Conservation (phyloP, 1,140 invertebrate species). For the Tetragnatha versicolor region DNA sequence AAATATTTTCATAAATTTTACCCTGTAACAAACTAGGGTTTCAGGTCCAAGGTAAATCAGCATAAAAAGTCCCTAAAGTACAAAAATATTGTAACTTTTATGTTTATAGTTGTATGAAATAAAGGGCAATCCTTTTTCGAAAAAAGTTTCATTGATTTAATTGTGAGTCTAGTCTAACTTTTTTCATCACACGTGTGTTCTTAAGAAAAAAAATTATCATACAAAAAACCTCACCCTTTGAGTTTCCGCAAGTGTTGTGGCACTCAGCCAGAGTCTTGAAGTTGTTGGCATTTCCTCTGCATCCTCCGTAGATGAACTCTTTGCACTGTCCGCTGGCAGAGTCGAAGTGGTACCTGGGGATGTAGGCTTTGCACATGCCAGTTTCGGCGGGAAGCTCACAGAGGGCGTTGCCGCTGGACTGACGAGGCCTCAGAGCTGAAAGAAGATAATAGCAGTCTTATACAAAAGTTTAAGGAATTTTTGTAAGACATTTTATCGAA, state of each 20-base stretch:
- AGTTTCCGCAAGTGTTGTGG: background rate
- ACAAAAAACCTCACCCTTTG: background rate
- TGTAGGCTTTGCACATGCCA: conserved; percentile 14
- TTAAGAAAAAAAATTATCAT: background rate
- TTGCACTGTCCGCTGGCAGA: conserved; percentile 27
- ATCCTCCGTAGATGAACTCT: conserved; percentile 53
- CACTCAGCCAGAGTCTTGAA: conserved; percentile 41
- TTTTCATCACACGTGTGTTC: background rate
- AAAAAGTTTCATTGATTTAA: no score
- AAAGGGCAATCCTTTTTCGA: no score
- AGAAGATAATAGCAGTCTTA: no score
- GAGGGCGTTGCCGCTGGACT: background rate
- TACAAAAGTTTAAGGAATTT: background rate
- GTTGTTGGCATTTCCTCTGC: conserved; percentile 42
- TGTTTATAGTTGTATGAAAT: no score
- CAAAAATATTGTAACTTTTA: no score
- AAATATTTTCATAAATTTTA: no score
- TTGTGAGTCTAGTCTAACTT: no score
- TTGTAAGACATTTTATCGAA: no score
- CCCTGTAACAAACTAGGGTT: no score
- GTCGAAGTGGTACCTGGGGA: conserved; percentile 53
- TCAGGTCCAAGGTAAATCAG: no score
- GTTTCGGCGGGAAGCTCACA: background rate
- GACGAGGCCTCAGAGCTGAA: background rate
- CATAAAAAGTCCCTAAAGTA: no score